Base-by-base conservation (phyloP, 2,113 vertebrate species). In the Epinephelus lanceolatus region DNA sequence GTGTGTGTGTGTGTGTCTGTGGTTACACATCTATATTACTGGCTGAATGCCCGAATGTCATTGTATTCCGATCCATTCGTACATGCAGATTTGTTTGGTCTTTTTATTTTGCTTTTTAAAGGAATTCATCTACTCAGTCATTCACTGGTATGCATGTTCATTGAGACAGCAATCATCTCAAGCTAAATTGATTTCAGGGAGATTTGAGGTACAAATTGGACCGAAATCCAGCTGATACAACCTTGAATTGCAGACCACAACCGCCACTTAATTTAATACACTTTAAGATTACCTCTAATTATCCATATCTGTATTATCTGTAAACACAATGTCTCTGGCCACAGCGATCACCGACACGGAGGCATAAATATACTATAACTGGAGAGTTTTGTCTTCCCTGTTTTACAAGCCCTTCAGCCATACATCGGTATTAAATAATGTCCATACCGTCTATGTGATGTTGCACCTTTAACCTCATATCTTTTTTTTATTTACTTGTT, bases 71-170 rank as follows among this genome's bases (percentile, higher is more conserved):
- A 30, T 68, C 25, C 23, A 52, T 52, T 66, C 27, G 17, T 52
- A 33, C 10, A 52, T 52, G 66, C 47, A 52, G 47, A 33, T 52
- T 68, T 68, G 47, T 68, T 68, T 68, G 47, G 60, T 67, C 10
- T 3, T 45, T 42, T 45, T 45, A 9, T 37, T 37, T 37, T 37
- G 5, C 47, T 70, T 72, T 83, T 65, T 27, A n/a, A 27, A 52
- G 2, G 19, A 30, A 59, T 49, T 40, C 8, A 27, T 84, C 30
- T 42, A 61, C 25, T 77, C 37, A 51, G 8, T 67, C 66, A 33
- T 68, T 75, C 19, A 25, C 33, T 51, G 30, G 12, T 59, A 66
- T 79, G 27, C 40, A 57, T 37, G 25, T 21, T 80, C 4, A 63
- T 3, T 37, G 25, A 80, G 4, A 66, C 45, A 45, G 10, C 55